Evolutionary conservation across 2,888 invertebrate species (phyloP).

Genomic region (Smittia sp.): DNA sequence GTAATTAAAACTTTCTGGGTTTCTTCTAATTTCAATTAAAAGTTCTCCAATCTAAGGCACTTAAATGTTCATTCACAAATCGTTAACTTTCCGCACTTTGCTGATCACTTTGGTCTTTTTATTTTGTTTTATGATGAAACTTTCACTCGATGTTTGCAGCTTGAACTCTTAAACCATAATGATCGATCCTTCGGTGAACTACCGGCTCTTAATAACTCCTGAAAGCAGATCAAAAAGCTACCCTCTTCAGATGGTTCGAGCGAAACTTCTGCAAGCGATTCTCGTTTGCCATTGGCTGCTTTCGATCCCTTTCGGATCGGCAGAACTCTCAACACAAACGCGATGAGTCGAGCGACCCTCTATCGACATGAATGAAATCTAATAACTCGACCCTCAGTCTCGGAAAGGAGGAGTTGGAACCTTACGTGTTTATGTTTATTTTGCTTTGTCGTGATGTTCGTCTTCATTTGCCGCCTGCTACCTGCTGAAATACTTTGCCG

Average conservation of each 20-base stretch:
- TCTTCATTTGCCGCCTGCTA: background rate
- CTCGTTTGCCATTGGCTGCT: conserved; percentile 27
- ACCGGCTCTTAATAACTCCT: conserved; percentile 34
- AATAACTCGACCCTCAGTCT: background rate
- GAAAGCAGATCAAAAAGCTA: conserved; percentile 20
- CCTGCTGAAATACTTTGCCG: background rate
- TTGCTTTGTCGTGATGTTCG: background rate
- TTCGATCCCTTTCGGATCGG: background rate
- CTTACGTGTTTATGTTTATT: background rate
- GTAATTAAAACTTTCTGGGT: background rate
- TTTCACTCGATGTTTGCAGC: conserved; percentile 26
- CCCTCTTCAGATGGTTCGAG: background rate
- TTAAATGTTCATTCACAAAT: background rate
- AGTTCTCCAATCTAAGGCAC: conserved; percentile 2
- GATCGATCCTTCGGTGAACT: conserved; percentile 25
- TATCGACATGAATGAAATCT: background rate
- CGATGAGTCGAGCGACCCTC: background rate
- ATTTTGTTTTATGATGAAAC: background rate
- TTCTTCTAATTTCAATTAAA: background rate
- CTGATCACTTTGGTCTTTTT: conserved; percentile 9
- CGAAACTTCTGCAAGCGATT: background rate
- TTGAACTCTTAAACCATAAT: conserved; percentile 29
- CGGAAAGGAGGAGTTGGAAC: background rate
- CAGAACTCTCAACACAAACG: background rate
- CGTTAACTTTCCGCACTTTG: background rate